Evolutionary conservation across 2,888 invertebrate species (phyloP), one percentile per base, ranked within the genome.

Genomic region (Amphimallon solstitiale): DNA sequence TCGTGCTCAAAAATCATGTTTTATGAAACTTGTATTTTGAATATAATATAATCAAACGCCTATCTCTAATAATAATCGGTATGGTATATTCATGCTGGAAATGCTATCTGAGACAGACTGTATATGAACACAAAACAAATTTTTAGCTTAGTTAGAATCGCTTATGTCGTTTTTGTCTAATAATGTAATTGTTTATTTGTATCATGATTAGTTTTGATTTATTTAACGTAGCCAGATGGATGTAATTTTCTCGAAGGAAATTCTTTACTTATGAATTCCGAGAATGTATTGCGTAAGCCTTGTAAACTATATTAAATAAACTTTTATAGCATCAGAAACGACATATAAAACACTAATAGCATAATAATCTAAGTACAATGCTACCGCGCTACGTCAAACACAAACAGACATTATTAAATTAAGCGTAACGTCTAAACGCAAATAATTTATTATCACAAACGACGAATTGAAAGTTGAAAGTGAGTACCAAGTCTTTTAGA

Each of bases 401-500:
- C 56, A 40, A 56, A 43, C 56, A 56, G 56, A 56, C 43, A 62
- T 62, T 62, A 48, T 62, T 62, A 62, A 51, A 35, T 62, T 62
- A 62, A 17, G 38, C 49, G 51, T 62, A 14, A 51, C 62, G 51
- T 51, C 49, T 51, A 62, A n/a, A 62, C 62, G 51, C 51, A 49
- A 62, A 62, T 62, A 62, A 62, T 51, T 49, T 62, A 62, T 62
- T 48, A 51, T 62, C 51, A 51, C 49, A 51, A 62, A 51, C 62
- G 49, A 43, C 56, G 56, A 29, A 56, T 43, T 56, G 56, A 62
- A 62, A 62, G 62, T 62, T 62, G 62, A 62, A 62, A 62, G 62
- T 51, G 51, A 62, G 62, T 49, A 49, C 62, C n/a, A 12, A 19
- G 40, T 51, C 62, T 62, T 62, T 51, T 23, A 62, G 51, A 37